Conservation (phyloP, 2,888 invertebrate genomes). For the Acrobasis repandana region DNA sequence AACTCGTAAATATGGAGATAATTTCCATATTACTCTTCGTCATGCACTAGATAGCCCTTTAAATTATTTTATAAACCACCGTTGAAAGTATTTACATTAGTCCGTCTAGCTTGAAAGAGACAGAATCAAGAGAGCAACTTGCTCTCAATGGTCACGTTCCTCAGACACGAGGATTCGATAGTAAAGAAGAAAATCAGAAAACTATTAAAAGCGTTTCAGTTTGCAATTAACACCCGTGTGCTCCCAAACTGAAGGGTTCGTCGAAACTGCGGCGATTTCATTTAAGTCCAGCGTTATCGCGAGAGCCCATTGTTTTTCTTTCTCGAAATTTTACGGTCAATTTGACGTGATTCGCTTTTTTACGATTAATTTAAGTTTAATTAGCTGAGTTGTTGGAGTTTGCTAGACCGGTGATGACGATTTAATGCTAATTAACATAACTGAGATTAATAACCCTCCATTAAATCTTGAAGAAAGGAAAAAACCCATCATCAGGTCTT, state of each 20-base stretch:
- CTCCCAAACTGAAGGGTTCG: constrained; percentile 71
- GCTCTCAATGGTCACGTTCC: too few relatives aligned
- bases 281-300: constrained; percentile 80
- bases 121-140: too few relatives aligned
- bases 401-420: constrained; percentile 14
- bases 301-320: constrained; percentile 80
- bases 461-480: too few relatives aligned
- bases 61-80: too few relatives aligned
- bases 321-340: constrained; percentile 80
- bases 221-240: constrained; percentile 40
- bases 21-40: too few relatives aligned
- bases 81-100: too few relatives aligned
- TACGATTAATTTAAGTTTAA: constrained; percentile 79
- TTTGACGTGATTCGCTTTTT: constrained; percentile 79
- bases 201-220: not conserved
- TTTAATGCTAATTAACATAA: constrained; percentile 22
- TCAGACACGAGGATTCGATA: too few relatives aligned
- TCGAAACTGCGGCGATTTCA: constrained; percentile 78
- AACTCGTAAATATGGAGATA: too few relatives aligned
- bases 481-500: too few relatives aligned
- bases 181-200: not conserved
- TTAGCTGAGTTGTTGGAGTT: constrained; percentile 56
- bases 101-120: too few relatives aligned
- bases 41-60: too few relatives aligned
- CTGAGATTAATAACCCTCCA: too few relatives aligned